These are phyloP conservation scores for Microplitis deprimator DNA, from an alignment of 2,888 invertebrate genomes.

Conservation along the genomic window DNA sequence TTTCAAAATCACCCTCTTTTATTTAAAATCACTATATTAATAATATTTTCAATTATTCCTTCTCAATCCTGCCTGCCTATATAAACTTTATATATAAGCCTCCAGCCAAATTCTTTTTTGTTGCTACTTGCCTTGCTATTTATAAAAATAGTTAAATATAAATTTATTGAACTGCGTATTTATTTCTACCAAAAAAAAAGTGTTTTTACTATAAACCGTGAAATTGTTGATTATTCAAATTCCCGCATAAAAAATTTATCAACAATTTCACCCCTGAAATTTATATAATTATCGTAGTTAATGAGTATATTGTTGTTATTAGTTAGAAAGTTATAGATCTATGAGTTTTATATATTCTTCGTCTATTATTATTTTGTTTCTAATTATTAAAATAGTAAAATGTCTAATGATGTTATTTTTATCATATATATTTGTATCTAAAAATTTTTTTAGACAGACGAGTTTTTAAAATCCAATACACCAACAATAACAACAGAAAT, in stretches of 20 bases:
- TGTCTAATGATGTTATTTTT: slow-evolving; percentile 22
- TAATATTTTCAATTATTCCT: slow-evolving; percentile 28
- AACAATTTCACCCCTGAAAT: background rate
- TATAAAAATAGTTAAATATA: background rate
- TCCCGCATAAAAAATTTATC: background rate
- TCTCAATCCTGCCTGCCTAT: slow-evolving; percentile 47
- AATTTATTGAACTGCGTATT: background rate
- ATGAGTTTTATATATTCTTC: slow-evolving; percentile 24
- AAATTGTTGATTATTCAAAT: slow-evolving; percentile 6
- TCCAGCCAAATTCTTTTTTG: slow-evolving; percentile 49
- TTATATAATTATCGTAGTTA: slow-evolving; percentile 26
- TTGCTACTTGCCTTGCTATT: slow-evolving; percentile 49
- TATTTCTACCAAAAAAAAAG: background rate
- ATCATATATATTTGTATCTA: slow-evolving; percentile 19
- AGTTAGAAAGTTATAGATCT: slow-evolving; percentile 23
- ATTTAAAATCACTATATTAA: slow-evolving; percentile 38
- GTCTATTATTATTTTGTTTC: background rate
- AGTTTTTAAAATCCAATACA: slow-evolving; percentile 21
- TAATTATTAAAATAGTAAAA: background rate
- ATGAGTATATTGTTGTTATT: slow-evolving; percentile 23
- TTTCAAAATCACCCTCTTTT: slow-evolving; percentile 23
- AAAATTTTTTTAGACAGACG: slow-evolving; percentile 1
- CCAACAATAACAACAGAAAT: slow-evolving; percentile 37
- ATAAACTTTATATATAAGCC: slow-evolving; percentile 40
- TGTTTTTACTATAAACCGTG: background rate